phyloP scores from a whole-genome alignment of 2,888 invertebrate genomes.

The Zygothrica quintamaculata region DNA sequence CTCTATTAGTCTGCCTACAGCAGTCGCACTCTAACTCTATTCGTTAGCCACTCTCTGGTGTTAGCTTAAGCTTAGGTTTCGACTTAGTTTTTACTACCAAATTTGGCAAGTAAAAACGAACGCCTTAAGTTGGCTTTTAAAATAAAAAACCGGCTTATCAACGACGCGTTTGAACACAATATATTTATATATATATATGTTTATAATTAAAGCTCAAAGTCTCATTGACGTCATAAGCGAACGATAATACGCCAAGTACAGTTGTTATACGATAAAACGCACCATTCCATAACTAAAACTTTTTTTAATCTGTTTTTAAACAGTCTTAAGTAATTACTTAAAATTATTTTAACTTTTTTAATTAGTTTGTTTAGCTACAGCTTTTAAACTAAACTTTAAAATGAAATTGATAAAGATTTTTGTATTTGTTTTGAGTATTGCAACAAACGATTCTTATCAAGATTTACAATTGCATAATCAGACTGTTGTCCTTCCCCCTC shows the following conservation, averaged over 20 bases:
- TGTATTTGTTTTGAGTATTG: no score
- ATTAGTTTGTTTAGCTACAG: no score
- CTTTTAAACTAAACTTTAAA: no score
- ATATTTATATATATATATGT: background rate
- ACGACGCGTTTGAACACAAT: background rate
- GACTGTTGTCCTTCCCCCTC: no score
- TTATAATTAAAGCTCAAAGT: constrained; percentile 5
- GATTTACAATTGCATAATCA: no score
- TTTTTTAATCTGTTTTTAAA: no score
- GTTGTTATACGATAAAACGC: constrained; percentile 11
- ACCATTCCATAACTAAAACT: no score
- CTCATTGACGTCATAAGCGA: constrained; percentile 23
- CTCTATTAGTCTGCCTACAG: background rate
- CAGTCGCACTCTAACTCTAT: background rate
- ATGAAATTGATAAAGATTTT: no score
- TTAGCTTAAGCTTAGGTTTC: background rate
- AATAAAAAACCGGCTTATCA: constrained; percentile 66
- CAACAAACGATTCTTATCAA: no score
- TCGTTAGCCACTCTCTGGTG: background rate
- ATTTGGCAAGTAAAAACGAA: constrained; percentile 54
- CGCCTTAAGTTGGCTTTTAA: constrained; percentile 19
- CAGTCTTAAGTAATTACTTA: no score
- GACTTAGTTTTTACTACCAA: constrained; percentile 48
- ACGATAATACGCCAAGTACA: constrained; percentile 6
- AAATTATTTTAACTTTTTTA: no score